Base-by-base conservation (phyloP, 1,140 invertebrate genomes). In the Augochlora pura region DNA sequence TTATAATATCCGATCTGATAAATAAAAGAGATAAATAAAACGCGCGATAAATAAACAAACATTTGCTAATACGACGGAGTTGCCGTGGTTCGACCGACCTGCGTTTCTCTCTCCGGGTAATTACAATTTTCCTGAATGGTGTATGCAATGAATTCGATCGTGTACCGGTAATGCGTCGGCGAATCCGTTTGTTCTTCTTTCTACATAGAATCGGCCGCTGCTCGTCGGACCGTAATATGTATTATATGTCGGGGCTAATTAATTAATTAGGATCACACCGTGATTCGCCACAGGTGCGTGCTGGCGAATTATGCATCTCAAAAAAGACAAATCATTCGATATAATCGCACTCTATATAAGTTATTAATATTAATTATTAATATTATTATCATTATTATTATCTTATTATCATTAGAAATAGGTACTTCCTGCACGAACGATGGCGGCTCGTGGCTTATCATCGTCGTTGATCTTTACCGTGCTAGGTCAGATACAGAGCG, bases 351-450 rank as follows among this genome's bases (percentile, higher is more conserved):
- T 86, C 59, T 77, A 54, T 67, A 86, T 81, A 84, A 87, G 79
- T 86, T 86, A 86, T 77, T 85, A 83, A 83, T 78, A 82, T 84
- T 77, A 84, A 74, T 49, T 69, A 66, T 77, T 65, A 75, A 46
- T 69, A 69, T 66, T 76, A 84, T 63, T 80, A 80, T 69, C 80
- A 86, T 77, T 77, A 85, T 80, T 77, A 83, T 87, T 81, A 79
- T 42, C 74, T 85, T 76, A 60, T 84, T 84, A 85, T 85, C 77
- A 83, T 84, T 81, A 80, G 64, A 81, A 78, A 85, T 87, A 87
- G 86, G 86, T 87, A 87, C 86, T 87, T 87, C 86, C 84, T 87
- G 84, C 71, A 84, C 77, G 67, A 83, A 86, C 76, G 80, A 86
- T 75, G 67, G 67, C 32, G 63, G 73, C 67, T 32, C 32, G 73